Conservation (phyloP, 64 coral and sea anemone genomes). For the Dendrophyllia cribrosa region DNA sequence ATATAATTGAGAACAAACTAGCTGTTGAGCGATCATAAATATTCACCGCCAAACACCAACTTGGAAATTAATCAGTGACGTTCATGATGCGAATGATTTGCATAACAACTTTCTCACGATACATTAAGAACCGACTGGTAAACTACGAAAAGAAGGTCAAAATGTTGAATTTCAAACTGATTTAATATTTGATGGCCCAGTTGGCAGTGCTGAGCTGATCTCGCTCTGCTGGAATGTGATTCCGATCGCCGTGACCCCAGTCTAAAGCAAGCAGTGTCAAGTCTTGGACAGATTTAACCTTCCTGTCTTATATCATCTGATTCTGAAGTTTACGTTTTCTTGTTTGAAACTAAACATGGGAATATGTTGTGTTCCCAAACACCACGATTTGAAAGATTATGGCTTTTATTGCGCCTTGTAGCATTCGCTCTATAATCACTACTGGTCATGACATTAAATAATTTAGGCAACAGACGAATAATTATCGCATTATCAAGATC, state of each 20-base stretch:
- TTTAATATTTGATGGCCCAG: neutral
- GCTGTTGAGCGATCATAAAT: neutral
- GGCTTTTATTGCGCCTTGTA: neutral
- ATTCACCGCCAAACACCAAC: neutral
- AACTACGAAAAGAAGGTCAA: neutral
- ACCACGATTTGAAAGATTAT: neutral
- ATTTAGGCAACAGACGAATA: neutral
- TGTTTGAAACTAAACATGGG: neutral
- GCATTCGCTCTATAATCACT: neutral
- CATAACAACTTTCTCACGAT: neutral
- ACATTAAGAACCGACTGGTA: too few relatives aligned
- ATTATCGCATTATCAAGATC: neutral
- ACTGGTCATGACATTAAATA: too few relatives aligned
- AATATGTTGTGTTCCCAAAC: neutral
- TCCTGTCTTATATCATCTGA: conserved; percentile 50
- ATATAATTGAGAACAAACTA: neutral
- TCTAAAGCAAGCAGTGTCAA: neutral
- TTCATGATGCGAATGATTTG: neutral
- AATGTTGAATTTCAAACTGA: neutral
- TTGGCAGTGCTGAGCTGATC: too few relatives aligned
- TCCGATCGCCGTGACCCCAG: neutral
- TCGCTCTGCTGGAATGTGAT: conserved; percentile 27
- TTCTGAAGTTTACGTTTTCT: conserved; percentile 1
- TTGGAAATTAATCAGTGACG: neutral
- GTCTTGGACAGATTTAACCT: neutral